Evolutionary conservation across 2,797 vertebrate species (phyloP).

Genomic region (Myotis daubentonii): DNA sequence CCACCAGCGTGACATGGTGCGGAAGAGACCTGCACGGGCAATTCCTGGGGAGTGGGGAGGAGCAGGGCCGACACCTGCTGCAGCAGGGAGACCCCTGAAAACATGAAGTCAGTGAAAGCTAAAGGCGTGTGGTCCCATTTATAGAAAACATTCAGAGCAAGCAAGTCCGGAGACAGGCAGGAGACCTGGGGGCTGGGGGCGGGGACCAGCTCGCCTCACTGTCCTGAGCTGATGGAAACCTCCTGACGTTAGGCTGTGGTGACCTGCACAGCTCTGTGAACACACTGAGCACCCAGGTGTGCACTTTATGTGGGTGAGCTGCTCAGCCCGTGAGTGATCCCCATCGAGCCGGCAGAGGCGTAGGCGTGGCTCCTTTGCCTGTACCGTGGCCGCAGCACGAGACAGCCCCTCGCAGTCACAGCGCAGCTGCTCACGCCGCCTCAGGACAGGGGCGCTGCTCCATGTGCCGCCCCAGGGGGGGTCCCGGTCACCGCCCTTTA

Average conservation of each 20-base stretch:
- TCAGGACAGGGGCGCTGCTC: neutral
- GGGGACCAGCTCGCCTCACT: neutral
- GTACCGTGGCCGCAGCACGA: neutral
- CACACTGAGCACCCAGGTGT: neutral
- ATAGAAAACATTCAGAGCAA: rapidly evolving
- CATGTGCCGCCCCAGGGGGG: rapidly evolving
- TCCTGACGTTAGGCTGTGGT: neutral
- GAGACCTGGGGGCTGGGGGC: too few species aligned
- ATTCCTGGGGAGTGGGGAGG: neutral
- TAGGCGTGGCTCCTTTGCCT: neutral
- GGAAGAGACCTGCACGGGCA: too few species aligned
- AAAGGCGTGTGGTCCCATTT: neutral
- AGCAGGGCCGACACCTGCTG: neutral
- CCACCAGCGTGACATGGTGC: too few species aligned
- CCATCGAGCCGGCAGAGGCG: neutral
- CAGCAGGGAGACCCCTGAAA: neutral
- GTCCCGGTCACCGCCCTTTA: rapidly evolving
- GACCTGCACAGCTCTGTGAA: neutral
- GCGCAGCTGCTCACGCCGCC: neutral
- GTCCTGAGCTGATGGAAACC: neutral
- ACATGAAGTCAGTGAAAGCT: neutral
- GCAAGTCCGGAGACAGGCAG: neutral
- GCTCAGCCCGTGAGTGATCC: neutral
- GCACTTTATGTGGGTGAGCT: neutral
- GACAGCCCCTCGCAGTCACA: neutral